These are phyloP conservation scores for Glyphotaelius pellucidus DNA, from an alignment of 2,888 invertebrate genomes.

Conservation along the genomic window DNA sequence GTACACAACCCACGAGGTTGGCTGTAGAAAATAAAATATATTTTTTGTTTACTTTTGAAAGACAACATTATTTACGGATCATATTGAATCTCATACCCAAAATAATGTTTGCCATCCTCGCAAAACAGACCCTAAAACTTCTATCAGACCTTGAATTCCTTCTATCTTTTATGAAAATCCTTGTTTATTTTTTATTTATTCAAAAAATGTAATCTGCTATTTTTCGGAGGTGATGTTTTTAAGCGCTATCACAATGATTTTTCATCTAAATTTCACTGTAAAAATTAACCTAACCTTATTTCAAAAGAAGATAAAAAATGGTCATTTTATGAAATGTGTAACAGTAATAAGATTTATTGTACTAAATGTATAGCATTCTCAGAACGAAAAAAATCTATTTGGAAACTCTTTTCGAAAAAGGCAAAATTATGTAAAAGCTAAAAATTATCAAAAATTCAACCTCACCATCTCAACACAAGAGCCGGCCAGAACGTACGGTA, in stretches of 20 bases:
- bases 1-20: not conserved
- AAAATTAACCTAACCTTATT: no score
- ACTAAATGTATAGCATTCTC: no score
- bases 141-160: not conserved
- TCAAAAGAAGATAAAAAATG: no score
- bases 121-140: not conserved
- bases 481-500: no score
- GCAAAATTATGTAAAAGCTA: no score
- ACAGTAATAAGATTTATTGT: no score
- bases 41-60: constrained; percentile 2
- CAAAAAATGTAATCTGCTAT: not conserved
- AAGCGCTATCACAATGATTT: not conserved
- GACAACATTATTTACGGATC: not conserved
- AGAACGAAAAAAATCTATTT: no score
- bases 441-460: no score
- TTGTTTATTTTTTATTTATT: not conserved
- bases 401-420: no score
- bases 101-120: not conserved
- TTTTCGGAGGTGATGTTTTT: not conserved
- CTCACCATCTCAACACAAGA: no score
- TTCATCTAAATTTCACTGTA: no score
- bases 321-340: no score
- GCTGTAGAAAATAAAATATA: not conserved
- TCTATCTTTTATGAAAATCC: not conserved
- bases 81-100: not conserved